phyloP scores from a whole-genome alignment of 2,888 invertebrate genomes.

The Scaptomyza parva region DNA sequence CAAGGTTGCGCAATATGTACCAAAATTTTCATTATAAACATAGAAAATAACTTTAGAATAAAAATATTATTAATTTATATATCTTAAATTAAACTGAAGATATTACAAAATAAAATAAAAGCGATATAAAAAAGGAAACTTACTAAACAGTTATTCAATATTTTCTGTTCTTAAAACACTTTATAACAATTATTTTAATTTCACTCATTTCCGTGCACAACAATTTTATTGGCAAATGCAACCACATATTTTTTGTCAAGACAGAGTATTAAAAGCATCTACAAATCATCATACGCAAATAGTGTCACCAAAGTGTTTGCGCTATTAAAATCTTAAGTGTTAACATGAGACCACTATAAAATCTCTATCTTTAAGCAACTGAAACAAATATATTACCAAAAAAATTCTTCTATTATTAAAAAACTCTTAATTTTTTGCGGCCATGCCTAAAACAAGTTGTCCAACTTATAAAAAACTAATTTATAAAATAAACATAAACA shows the following conservation, averaged over 20 bases:
- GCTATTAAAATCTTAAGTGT: constrained; percentile 33
- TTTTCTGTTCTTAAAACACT: neutral
- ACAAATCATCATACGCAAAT: constrained; percentile 2
- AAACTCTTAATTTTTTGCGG: constrained; percentile 1
- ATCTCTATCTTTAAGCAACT: constrained; percentile 7
- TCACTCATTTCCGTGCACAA: neutral
- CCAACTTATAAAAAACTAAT: constrained; percentile 2
- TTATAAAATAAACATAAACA: constrained; percentile 28
- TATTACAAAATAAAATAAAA: neutral
- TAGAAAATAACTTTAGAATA: constrained; percentile 9
- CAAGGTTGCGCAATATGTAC: constrained; percentile 50
- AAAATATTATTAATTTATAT: too few species aligned
- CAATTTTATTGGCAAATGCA: neutral
- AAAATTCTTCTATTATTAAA: constrained; percentile 1
- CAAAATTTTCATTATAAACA: constrained; percentile 37
- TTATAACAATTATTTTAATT: neutral
- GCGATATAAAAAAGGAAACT: neutral
- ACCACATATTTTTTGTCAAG: neutral
- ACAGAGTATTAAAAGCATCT: constrained; percentile 27
- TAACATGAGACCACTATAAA: neutral
- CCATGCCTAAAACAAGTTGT: constrained; percentile 12
- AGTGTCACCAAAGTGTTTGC: constrained; percentile 8
- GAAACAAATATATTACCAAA: constrained; percentile 14
- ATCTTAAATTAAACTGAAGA: too few species aligned
- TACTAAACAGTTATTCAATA: neutral